Conservation (phyloP, 2,797 vertebrate genomes). For the Gallinago solitaria region DNA sequence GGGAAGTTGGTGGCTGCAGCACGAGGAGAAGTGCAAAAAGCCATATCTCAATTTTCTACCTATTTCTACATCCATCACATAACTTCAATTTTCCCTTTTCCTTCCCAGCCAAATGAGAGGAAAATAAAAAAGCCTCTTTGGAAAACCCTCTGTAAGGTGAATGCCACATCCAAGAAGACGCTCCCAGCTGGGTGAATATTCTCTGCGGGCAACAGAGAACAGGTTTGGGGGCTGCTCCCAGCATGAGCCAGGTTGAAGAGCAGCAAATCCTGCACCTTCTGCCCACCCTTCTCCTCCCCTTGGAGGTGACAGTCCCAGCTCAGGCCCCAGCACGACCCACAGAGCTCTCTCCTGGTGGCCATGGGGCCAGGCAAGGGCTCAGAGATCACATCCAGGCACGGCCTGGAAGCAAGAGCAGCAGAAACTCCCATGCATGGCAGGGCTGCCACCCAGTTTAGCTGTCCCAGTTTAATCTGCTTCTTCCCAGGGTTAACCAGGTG, state of each 20-base stretch:
- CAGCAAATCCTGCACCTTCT: not conserved
- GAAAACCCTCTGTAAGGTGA: not conserved
- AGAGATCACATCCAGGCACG: not conserved
- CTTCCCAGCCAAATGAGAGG: not conserved
- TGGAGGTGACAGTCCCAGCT: not conserved
- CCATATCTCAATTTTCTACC: not conserved
- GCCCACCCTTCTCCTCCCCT: not conserved
- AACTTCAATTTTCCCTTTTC: not conserved
- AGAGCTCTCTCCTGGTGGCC: not conserved
- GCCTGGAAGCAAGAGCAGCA: not conserved
- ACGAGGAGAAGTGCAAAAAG: not conserved
- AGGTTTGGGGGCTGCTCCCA: not conserved
- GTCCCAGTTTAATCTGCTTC: not conserved
- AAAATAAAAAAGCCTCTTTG: not conserved
- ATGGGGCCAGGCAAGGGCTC: not conserved
- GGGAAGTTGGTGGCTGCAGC: not conserved
- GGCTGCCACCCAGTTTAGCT: not conserved
- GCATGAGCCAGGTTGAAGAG: not conserved
- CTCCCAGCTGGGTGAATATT: not conserved
- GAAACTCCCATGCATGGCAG: fast-evolving
- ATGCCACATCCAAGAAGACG: not conserved
- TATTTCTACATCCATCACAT: not conserved
- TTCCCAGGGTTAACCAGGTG: not conserved
- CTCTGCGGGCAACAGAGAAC: not conserved
- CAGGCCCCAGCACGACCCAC: fast-evolving